These are phyloP conservation scores for Gymnarchus niloticus DNA, from an alignment of 2,113 vertebrate genomes.

Conservation along the genomic window DNA sequence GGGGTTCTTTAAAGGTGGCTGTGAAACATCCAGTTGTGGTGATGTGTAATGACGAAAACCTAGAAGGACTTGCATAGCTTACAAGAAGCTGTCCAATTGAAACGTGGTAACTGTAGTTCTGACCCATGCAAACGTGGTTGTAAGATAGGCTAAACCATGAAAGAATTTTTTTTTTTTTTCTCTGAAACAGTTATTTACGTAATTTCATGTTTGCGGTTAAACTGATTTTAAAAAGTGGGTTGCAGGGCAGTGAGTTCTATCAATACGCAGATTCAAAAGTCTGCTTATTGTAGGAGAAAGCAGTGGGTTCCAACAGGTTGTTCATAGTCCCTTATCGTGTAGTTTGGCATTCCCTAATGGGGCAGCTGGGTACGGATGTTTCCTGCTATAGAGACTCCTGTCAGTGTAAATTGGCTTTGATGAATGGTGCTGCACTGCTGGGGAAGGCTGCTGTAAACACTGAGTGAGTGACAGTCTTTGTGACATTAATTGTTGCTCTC, in stretches of 20 bases:
- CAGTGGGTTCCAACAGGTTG: slow-evolving; percentile 1
- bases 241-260: no score
- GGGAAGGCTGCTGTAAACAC: no score
- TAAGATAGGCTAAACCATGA: no score
- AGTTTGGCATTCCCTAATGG: slow-evolving; percentile 45
- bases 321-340: slow-evolving; percentile 36
- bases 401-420: background rate
- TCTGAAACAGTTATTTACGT: no score
- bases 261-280: no score
- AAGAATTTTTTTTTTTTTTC: no score
- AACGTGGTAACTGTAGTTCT: no score
- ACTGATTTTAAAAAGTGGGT: no score
- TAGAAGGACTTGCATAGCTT: no score
- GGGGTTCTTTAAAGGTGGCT: background rate
- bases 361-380: slow-evolving; percentile 38
- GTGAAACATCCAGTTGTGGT: background rate
- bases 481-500: background rate
- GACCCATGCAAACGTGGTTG: no score
- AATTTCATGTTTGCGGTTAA: no score
- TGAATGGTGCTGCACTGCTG: background rate
- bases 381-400: background rate
- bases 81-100: background rate
- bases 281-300: background rate
- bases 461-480: no score
- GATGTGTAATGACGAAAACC: background rate